Conservation (phyloP, 1,140 invertebrate genomes). For the Apis cerana region DNA sequence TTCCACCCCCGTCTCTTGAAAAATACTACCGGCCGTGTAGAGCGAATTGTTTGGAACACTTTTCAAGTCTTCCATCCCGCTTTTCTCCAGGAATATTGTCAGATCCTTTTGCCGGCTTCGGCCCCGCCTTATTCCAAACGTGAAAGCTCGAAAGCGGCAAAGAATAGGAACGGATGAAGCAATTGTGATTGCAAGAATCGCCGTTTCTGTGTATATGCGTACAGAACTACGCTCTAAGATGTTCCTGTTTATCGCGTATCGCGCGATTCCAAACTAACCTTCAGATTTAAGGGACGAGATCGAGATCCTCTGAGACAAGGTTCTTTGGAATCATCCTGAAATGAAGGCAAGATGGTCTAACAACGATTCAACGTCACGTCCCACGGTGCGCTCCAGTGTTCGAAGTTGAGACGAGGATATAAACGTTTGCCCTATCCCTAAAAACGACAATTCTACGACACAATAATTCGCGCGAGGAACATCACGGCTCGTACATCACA, state of each 20-base stretch:
- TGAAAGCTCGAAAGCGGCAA: not conserved
- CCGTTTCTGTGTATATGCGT: no score
- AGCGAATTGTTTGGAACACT: constrained; percentile 16
- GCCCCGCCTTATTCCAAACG: not conserved
- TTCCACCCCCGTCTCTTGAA: not conserved
- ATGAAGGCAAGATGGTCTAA: not conserved
- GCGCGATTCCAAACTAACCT: not conserved
- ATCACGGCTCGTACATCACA: constrained; percentile 52
- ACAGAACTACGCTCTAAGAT: no score
- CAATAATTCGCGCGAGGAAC: constrained; percentile 51
- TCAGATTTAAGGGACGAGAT: no score
- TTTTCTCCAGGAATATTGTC: constrained; percentile 3
- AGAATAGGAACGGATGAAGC: not conserved
- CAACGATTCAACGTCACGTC: not conserved
- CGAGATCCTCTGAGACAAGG: no score
- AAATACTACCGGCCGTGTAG: not conserved
- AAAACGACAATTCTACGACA: constrained; percentile 36
- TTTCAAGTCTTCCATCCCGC: constrained; percentile 1
- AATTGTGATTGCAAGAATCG: not conserved
- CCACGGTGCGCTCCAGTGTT: not conserved
- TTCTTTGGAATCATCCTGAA: not conserved
- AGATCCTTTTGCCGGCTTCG: not conserved
- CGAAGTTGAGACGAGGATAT: constrained; percentile 11
- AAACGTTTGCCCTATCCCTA: constrained; percentile 14
- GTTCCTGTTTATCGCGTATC: no score